Conservation (phyloP, 2,113 vertebrate genomes). For the Sula dactylatra region DNA sequence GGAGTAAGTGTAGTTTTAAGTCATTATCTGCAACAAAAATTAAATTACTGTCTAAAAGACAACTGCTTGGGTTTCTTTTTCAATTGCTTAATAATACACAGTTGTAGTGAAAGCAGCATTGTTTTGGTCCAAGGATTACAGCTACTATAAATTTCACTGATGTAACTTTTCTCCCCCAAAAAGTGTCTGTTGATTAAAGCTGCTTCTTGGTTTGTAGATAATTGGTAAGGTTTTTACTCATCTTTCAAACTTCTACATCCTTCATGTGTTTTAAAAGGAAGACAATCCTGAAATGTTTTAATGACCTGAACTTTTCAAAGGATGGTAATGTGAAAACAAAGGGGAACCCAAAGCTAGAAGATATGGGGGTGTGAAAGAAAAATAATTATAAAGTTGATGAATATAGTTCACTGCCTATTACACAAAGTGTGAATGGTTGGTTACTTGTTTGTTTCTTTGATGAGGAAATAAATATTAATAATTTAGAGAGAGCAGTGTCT, state of each 20-base stretch:
- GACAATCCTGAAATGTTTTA: not conserved
- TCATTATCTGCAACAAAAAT: not conserved
- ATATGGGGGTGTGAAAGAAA: not conserved
- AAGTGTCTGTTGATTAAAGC: not conserved
- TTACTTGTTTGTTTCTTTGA: not conserved
- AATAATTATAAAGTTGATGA: not conserved
- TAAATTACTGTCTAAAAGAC: not conserved
- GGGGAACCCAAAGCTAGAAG: not conserved
- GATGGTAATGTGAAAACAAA: not conserved
- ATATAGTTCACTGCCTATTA: not conserved
- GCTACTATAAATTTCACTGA: not conserved
- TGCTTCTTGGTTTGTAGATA: not conserved
- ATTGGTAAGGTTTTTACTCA: not conserved
- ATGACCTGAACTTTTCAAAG: not conserved
- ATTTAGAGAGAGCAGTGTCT: not conserved
- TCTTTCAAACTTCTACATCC: not conserved
- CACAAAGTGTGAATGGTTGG: not conserved
- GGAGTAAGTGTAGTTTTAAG: slow-evolving; percentile 2
- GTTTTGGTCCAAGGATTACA: not conserved
- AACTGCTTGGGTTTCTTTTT: slow-evolving; percentile 15
- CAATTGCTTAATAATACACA: not conserved
- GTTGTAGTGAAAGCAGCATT: not conserved
- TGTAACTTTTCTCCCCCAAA: not conserved
- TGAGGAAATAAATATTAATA: not conserved
- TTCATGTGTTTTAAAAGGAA: not conserved